Percentiles rank a stretch among this genome's conserved stretches.
Evolutionary conservation across 2,797 vertebrate species (phyloP).

Genomic region (Hafferia zeledoni): DNA sequence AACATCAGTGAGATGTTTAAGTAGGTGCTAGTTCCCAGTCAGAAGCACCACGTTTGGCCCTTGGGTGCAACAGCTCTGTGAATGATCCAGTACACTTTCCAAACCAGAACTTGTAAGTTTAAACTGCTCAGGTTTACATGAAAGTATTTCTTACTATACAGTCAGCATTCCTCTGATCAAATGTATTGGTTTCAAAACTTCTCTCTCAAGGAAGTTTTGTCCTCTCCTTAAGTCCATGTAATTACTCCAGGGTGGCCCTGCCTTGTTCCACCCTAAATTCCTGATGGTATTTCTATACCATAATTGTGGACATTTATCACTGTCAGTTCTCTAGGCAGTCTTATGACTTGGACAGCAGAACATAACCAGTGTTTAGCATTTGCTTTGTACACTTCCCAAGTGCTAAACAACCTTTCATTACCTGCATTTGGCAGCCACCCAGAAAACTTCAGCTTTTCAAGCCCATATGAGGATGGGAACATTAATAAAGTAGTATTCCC

Average conservation of each 20-base stretch:
- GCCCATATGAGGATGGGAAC: background rate
- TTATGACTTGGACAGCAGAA: background rate
- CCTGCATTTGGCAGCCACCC: background rate
- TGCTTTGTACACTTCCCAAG: background rate
- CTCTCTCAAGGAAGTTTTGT: conserved; percentile 8
- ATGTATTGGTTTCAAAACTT: background rate
- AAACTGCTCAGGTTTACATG: background rate
- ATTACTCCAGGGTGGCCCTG: background rate
- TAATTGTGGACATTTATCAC: conserved; percentile 22
- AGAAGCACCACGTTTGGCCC: background rate
- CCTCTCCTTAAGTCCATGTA: background rate
- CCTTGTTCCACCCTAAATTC: conserved; percentile 40
- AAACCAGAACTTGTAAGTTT: background rate
- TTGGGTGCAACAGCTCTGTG: background rate
- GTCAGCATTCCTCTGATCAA: background rate
- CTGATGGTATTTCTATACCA: background rate
- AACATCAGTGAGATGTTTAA: background rate
- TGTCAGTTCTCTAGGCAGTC: background rate
- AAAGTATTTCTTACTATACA: background rate
- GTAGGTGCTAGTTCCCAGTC: background rate
- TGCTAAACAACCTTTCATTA: background rate
- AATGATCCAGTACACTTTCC: background rate
- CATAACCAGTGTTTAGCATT: background rate
- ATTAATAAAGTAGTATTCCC: background rate
- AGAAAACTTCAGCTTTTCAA: background rate